These are phyloP conservation scores for Syrphus vitripennis DNA, from an alignment of 2,888 invertebrate genomes.

Conservation along the genomic window DNA sequence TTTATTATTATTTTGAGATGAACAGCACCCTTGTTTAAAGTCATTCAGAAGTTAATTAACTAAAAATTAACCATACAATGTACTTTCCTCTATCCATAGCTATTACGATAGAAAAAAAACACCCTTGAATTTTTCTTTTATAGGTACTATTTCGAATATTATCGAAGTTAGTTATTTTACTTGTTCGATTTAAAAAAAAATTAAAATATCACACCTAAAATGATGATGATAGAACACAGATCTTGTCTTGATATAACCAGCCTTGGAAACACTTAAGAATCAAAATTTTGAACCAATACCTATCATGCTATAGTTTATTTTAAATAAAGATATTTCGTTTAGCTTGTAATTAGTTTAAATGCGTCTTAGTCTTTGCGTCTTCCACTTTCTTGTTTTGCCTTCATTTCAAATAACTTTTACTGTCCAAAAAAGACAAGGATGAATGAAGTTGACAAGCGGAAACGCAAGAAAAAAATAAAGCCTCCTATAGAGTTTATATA, in stretches of 20 bases:
- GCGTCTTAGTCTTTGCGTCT: not conserved
- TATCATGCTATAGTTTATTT: too few relatives aligned
- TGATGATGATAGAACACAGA: not conserved
- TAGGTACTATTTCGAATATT: too few relatives aligned
- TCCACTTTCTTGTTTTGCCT: not conserved
- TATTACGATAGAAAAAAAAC: not conserved
- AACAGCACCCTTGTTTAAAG: slow-evolving; percentile 20
- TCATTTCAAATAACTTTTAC: not conserved
- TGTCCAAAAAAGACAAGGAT: not conserved
- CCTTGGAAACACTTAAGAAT: too few relatives aligned
- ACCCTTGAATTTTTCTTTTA: not conserved
- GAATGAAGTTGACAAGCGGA: not conserved
- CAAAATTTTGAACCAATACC: too few relatives aligned
- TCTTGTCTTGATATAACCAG: too few relatives aligned
- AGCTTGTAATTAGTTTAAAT: not conserved
- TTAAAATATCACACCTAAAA: not conserved
- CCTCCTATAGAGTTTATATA: not conserved
- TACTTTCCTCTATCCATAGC: not conserved
- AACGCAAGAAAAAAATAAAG: not conserved
- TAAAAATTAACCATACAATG: not conserved
- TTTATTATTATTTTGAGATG: slow-evolving; percentile 30
- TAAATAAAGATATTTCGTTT: too few relatives aligned
- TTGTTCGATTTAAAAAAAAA: too few relatives aligned
- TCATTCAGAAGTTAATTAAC: slow-evolving; percentile 19
- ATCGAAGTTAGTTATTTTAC: too few relatives aligned